Base-by-base conservation (phyloP, 2,797 vertebrate species). In the Chelonia mydas region DNA sequence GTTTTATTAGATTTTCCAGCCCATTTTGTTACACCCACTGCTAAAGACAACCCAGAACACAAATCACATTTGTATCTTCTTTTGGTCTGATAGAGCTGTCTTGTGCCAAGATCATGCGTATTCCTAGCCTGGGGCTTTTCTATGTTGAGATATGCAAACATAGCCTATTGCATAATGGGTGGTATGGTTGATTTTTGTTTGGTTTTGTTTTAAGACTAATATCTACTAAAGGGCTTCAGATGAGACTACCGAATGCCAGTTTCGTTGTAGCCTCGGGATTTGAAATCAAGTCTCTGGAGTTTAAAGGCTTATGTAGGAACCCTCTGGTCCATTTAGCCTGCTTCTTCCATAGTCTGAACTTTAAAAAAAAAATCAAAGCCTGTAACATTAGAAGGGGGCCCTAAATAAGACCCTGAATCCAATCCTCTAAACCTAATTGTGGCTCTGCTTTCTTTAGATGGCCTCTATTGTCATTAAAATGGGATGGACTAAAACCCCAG, bases 11-110 rank as follows among this genome's bases (percentile, higher is more conserved):
- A 80, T 80, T 87, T 95, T 95, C 94, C 94, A 95, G 83, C 59
- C 90, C n/a, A 15, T 47, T 89, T 94, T 95, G 41, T 57, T 83
- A 91, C 50, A 90, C 88, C 55, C 27, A 87, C 31, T 59, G 84
- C 86, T 95, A 78, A 93, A 96, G 93, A 23, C 37, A 65, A 74
- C 83, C 88, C 82, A 86, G 74, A 96, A 92, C 6, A 10, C 12
- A 79, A 90, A 51, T 78, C 54, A 83, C 19, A 23, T 83, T 95
- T 96, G 76, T 79, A 68, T 95, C 89, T 93, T 86, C 4, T 2
- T 50, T 94, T 93, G 86, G 49, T 93, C 87, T 88, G 94, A 83
- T 47, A 47, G 88, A 81, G 16, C 61, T 90, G 90, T 94, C 81
- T 87, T 92, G 53, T 86, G 96, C 37, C 49, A 41, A 23, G 68